Evolutionary conservation across 1,140 invertebrate species (phyloP).

Genomic region (Lamellibrachia luymesi): DNA sequence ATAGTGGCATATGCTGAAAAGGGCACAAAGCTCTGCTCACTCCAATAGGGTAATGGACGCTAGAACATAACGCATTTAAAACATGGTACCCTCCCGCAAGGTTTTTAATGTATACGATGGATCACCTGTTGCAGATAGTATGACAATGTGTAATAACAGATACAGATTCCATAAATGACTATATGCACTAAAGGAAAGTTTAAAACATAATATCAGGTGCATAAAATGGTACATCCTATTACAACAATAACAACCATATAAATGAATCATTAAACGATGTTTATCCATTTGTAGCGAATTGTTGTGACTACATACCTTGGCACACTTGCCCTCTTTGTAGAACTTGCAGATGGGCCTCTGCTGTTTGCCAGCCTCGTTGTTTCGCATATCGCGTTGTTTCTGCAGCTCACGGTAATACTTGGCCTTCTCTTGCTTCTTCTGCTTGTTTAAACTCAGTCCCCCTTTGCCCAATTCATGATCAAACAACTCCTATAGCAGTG

Average conservation of each 20-base stretch:
- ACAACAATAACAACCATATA: too few species aligned
- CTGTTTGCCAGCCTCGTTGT: conserved; percentile 19
- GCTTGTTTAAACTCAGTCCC: neutral
- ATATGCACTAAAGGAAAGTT: too few species aligned
- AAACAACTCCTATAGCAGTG: conserved; percentile 1
- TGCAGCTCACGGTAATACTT: conserved; percentile 12
- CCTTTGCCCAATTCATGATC: neutral
- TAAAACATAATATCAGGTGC: too few species aligned
- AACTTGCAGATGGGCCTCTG: conserved; percentile 66
- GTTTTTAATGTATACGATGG: too few species aligned
- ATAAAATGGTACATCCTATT: too few species aligned
- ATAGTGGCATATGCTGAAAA: conserved; percentile 6
- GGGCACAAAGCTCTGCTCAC: neutral
- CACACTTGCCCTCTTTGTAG: conserved; percentile 85
- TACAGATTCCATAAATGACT: too few species aligned
- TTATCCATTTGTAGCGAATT: too few species aligned
- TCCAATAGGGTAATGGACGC: neutral
- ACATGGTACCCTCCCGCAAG: too few species aligned
- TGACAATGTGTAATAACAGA: too few species aligned
- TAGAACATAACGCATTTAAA: too few species aligned
- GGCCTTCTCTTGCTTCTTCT: conserved; percentile 10
- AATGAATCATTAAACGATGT: too few species aligned
- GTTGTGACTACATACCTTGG: conserved; percentile 61
- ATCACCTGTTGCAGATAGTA: too few species aligned
- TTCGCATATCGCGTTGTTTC: conserved; percentile 60